phyloP scores from a whole-genome alignment of 2,113 vertebrate genomes.

The Origma solitaria region DNA sequence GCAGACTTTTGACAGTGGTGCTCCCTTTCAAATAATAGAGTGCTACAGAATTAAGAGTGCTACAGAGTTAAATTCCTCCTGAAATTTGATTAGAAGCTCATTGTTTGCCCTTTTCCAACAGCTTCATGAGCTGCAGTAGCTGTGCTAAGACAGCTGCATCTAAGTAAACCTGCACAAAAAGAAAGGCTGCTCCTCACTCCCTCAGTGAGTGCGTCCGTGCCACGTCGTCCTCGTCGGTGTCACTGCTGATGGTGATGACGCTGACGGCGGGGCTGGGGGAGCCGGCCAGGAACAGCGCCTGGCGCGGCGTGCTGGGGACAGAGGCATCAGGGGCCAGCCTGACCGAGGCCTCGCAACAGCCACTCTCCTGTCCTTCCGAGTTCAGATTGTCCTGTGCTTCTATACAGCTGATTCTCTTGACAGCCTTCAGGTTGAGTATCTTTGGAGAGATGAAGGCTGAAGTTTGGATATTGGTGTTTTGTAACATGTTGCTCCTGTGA shows the following conservation, averaged over 20 bases:
- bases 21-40: background rate
- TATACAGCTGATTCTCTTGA: constrained; percentile 74
- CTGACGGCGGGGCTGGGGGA: constrained; percentile 89
- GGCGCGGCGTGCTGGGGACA: constrained; percentile 80
- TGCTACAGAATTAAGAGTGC: background rate
- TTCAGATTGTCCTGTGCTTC: constrained; percentile 76
- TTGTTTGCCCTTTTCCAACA: background rate
- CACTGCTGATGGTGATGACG: constrained; percentile 96
- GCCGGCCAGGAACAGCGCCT: constrained; percentile 84
- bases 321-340: constrained; percentile 64
- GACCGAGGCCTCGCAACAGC: constrained; percentile 68
- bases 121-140: background rate
- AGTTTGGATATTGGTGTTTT: constrained; percentile 87
- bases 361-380: constrained; percentile 62
- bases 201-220: constrained; percentile 77
- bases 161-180: background rate
- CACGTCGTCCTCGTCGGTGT: constrained; percentile 85
- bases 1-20: background rate
- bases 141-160: background rate
- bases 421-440: constrained; percentile 84
- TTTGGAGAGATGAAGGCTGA: constrained; percentile 90
- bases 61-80: background rate
- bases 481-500: constrained; percentile 82
- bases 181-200: constrained; percentile 74
- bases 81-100: background rate